Conservation (phyloP, 2,797 vertebrate genomes). For the Loriculus beryllinus region DNA sequence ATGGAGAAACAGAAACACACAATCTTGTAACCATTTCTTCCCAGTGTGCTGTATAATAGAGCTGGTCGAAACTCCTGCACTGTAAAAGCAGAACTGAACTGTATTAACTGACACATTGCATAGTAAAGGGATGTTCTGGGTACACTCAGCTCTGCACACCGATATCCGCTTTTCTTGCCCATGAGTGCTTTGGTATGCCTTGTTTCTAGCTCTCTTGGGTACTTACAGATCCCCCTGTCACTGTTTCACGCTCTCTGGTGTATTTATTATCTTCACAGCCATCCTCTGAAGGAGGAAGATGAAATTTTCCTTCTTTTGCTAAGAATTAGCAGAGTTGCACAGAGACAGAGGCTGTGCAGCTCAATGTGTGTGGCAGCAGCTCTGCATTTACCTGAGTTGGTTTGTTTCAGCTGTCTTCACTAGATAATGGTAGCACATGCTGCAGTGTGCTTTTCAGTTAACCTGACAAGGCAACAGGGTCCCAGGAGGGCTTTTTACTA, state of each 20-base stretch:
- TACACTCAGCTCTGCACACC: neutral
- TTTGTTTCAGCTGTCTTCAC: neutral
- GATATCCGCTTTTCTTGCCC: neutral
- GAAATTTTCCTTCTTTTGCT: neutral
- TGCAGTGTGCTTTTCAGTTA: accelerated
- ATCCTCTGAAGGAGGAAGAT: neutral
- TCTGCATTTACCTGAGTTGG: neutral
- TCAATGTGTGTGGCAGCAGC: neutral
- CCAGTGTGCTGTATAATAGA: neutral
- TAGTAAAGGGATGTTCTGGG: neutral
- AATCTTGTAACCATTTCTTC: neutral
- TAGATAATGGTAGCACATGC: neutral
- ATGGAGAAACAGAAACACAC: neutral
- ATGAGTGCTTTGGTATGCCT: neutral
- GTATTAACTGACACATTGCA: neutral
- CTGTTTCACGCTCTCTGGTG: neutral
- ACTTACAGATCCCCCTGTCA: neutral
- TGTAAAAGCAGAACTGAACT: neutral
- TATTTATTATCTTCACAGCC: neutral
- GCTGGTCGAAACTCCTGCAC: neutral
- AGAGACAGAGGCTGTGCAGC: neutral
- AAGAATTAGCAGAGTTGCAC: neutral
- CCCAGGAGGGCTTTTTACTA: neutral
- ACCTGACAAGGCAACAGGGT: neutral
- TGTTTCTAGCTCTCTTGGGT: neutral